A percentile compares a stretch with the other conserved stretches of the same genome.
These are phyloP conservation scores for Bubo scandiacus DNA, from an alignment of 2,113 vertebrate species.

Conservation along the genomic window DNA sequence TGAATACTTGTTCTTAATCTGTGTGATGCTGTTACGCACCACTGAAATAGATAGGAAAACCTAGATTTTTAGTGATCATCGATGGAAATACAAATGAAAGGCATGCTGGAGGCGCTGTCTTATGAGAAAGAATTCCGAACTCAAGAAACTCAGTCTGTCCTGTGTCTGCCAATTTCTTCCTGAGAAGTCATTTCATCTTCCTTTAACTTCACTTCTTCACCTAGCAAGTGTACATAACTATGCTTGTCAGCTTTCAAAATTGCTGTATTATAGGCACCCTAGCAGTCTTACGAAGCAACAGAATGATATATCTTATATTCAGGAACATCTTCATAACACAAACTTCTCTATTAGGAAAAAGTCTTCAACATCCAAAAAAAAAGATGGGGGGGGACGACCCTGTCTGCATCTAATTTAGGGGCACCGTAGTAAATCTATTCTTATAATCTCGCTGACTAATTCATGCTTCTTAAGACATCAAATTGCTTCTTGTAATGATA, in stretches of 20 bases:
- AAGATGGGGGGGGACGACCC: rapidly evolving
- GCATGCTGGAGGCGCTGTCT: not conserved
- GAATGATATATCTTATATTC: not conserved
- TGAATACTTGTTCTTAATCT: not conserved
- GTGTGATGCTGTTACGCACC: not conserved
- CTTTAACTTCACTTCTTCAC: not conserved
- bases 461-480: not conserved
- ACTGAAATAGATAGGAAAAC: not conserved
- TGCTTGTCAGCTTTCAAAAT: not conserved
- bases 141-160: not conserved
- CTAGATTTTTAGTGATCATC: not conserved
- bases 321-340: not conserved
- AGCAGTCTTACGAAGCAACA: not conserved
- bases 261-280: not conserved
- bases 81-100: not conserved
- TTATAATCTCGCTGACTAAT: not conserved
- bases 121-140: not conserved
- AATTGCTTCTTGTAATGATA: not conserved
- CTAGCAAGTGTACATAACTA: not conserved
- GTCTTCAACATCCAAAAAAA: not conserved
- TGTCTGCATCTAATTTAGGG: not conserved
- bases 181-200: not conserved
- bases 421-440: not conserved
- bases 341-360: not conserved
- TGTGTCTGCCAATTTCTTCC: not conserved